Base-by-base conservation (phyloP, 2,888 invertebrate species). In the Mesodorylaimus sp. region DNA sequence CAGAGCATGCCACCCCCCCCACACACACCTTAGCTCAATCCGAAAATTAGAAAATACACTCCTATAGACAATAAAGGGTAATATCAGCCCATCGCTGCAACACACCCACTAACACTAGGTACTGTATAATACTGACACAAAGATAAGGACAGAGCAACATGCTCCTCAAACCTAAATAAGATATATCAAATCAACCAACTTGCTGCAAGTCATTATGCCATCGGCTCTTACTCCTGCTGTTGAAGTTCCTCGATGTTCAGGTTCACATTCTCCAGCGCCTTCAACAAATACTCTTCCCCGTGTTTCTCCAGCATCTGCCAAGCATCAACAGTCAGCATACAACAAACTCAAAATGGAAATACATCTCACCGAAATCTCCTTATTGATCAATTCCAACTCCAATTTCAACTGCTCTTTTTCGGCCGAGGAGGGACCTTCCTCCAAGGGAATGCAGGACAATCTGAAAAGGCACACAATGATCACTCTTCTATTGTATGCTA, bases 231-330 rank as follows among this genome's bases (percentile, higher is more conserved):
- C n/a, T n/a, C n/a, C n/a, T 32, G 7, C 32, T 32, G 32, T 32
- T 32, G 21, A 13, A 39, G 21, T 39, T 39, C 16, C 21, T 47
- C 23, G 38, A 65, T 61, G 53, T 65, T 60, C 51, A 62, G 56
- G 46, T 65, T 62, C 7, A 66, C 58, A 25, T 63, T 60, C 52
- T 62, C 61, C 23, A 66, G 56, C 50, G 64, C 62, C 26, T 60
- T 58, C 10, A 59, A 58, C 24, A 66, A 57, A 25, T 57, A 54
- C 50, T 64, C 61, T 44, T 61, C 59, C 5, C 59, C 59, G 42
- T 57, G 53, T 2, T 62, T 61, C 26, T 58, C 56, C 39, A 58
- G 53, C 3, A 24, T 47, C 47, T 47, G 32, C 16, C 7, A 21
- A 16, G 21, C 7, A n/a, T 39, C 7, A 39, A 21, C 10, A n/a